Evolutionary conservation across 2,888 invertebrate genomes (phyloP).

Genomic region (Coenonympha arcania): DNA sequence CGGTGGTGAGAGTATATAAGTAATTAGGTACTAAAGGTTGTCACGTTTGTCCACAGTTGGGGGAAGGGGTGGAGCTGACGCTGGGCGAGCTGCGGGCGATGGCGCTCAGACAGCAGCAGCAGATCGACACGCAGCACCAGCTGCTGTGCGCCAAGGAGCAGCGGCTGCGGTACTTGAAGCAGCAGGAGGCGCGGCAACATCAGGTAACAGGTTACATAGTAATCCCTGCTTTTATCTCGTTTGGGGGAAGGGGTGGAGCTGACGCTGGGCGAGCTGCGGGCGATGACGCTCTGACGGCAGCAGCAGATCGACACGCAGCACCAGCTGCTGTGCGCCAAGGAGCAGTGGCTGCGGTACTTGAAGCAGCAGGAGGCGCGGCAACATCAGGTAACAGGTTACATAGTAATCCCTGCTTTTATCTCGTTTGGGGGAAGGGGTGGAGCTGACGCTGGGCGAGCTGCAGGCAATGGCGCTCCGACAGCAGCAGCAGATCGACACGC

Average conservation of each 20-base stretch:
- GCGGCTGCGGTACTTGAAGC: slow-evolving; percentile 93
- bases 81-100: slow-evolving; percentile 97
- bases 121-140: slow-evolving; percentile 96
- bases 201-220: slow-evolving; percentile 62
- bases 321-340: slow-evolving; percentile 91
- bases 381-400: slow-evolving; percentile 70
- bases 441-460: slow-evolving; percentile 94
- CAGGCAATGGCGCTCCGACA: slow-evolving; percentile 98
- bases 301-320: slow-evolving; percentile 98
- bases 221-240: too few species aligned
- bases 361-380: slow-evolving; percentile 92
- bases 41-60: slow-evolving; percentile 76
- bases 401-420: too few species aligned
- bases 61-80: slow-evolving; percentile 92
- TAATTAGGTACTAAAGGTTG: not conserved
- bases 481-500: slow-evolving; percentile 97
- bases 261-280: slow-evolving; percentile 96
- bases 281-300: slow-evolving; percentile 98
- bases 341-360: slow-evolving; percentile 93
- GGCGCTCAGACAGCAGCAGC: slow-evolving; percentile 97
- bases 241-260: slow-evolving; percentile 93
- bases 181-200: slow-evolving; percentile 88
- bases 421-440: slow-evolving; percentile 93
- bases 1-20: too few species aligned
- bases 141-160: slow-evolving; percentile 94